Evolutionary conservation across 37 sponge, comb jelly and placozoan species (phyloP).

Genomic region (Theonella swinhoei): DNA sequence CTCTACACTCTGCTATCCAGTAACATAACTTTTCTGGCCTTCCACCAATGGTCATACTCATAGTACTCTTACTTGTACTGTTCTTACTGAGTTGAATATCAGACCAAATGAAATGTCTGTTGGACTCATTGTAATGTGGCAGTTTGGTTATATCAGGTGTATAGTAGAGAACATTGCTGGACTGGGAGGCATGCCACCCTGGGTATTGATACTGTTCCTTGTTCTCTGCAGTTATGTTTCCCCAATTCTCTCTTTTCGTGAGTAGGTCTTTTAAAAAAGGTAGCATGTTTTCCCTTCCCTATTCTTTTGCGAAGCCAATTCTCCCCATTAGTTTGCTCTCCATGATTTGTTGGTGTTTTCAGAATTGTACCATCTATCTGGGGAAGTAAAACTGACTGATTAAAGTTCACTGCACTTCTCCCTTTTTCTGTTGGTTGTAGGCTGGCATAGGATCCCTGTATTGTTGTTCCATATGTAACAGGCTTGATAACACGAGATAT

Average conservation of each 20-base stretch:
- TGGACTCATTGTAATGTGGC: constrained; percentile 4
- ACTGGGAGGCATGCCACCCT: neutral
- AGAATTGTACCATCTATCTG: neutral
- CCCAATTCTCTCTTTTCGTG: neutral
- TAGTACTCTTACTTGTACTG: neutral
- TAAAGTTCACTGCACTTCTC: neutral
- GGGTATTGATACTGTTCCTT: constrained; percentile 30
- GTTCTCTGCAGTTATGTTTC: neutral
- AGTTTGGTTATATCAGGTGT: neutral
- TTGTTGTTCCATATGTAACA: no score
- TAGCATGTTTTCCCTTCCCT: constrained; percentile 17
- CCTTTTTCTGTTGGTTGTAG: constrained; percentile 6
- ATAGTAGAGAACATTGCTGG: neutral
- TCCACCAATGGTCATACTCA: neutral
- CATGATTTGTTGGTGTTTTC: neutral
- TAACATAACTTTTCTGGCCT: constrained; percentile 3
- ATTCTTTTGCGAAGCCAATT: neutral
- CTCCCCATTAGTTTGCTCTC: neutral
- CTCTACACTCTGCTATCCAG: constrained; percentile 8
- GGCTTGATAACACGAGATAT: no score
- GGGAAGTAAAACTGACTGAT: neutral
- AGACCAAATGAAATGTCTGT: constrained; percentile 16
- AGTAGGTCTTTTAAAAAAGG: neutral
- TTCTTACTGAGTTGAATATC: constrained; percentile 32
- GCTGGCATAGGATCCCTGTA: constrained; percentile 12